Base-by-base conservation (phyloP, 2,797 vertebrate genomes). In the Rhabdophis nuchalis region DNA sequence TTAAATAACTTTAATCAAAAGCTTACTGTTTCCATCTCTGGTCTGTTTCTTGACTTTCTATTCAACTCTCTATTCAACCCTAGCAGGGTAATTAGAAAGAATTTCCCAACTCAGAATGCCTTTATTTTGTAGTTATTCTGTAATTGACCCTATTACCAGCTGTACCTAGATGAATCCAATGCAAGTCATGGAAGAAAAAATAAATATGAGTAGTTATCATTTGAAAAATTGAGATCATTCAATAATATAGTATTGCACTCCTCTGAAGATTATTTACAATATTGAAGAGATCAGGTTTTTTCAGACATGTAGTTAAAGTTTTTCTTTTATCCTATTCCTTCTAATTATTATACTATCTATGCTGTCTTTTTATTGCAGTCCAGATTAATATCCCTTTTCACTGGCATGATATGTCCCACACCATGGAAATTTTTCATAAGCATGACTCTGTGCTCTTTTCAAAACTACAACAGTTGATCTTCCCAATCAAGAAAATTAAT, bases 351-450 rank as follows among this genome's bases (percentile, higher is more conserved):
- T 89, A 89, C 89, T 94, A 93, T 32, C 88, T 94, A 23, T 93
- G 36, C 89, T 94, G n/a, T 93, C 94, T 94, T 96, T 94, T 93
- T 91, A 89, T 95, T 96, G 92, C 91, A 86, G 90, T 93, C 93
- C 96, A 96, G 93, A 93, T 96, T 96, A 96, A 93, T 50, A 1
- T 94, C 89, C 60, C 90, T 91, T 93, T 64, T 93, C 91, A 93
- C 93, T 94, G 94, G 85, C 85, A 92, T 60, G 90, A 93, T 94
- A 95, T 89, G 91, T 95, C 90, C 94, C 95, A 91, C 94, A 91
- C 92, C 89, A 94, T 60, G 1, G 82, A 93, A 94, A 91, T 94
- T 95, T 96, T 95, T 90, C 93, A 92, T 95, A 95, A 96, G 94
- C 96, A 95, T 95, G 93, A 93, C 85, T 94, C 92, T 92, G 89